Conservation (phyloP, 2,113 vertebrate species). For the Psilopsiagon aurifrons region DNA sequence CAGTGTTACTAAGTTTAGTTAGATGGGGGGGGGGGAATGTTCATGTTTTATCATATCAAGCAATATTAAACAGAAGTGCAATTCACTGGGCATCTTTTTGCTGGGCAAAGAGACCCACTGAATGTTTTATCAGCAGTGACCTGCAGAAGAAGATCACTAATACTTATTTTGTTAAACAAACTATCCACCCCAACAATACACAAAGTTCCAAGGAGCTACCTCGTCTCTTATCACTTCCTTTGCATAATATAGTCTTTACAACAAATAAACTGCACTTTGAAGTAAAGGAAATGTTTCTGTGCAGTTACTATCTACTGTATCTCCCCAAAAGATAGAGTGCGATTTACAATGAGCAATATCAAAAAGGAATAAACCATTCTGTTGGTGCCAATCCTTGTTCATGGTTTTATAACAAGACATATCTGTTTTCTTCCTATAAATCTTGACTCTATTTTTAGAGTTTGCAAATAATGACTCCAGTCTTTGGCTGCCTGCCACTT, state of each 20-base stretch:
- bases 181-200: constrained; percentile 21
- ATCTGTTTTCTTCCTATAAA: constrained; percentile 82
- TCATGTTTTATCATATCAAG: neutral
- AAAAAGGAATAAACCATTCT: constrained; percentile 79
- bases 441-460: constrained; percentile 83
- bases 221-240: constrained; percentile 60
- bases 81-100: neutral
- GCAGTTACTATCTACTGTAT: constrained; percentile 65
- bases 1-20: neutral
- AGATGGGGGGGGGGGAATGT: constrained; percentile 1
- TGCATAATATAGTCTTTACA: constrained; percentile 69
- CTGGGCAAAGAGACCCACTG: neutral
- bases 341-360: constrained; percentile 78
- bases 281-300: constrained; percentile 63
- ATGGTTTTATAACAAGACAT: constrained; percentile 80
- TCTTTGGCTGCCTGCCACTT: constrained; percentile 81
- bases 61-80: constrained; percentile 17
- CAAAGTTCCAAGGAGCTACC: constrained; percentile 52
- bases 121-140: constrained; percentile 35
- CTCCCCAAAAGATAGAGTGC: constrained; percentile 69
- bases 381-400: constrained; percentile 79
- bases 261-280: constrained; percentile 68
- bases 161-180: constrained; percentile 11
- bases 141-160: constrained; percentile 15
- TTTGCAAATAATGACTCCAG: constrained; percentile 81